A percentile compares a stretch with the other conserved stretches of the same genome.
phyloP scores from a whole-genome alignment of 1,140 invertebrate genomes.

The Formica selysi region DNA sequence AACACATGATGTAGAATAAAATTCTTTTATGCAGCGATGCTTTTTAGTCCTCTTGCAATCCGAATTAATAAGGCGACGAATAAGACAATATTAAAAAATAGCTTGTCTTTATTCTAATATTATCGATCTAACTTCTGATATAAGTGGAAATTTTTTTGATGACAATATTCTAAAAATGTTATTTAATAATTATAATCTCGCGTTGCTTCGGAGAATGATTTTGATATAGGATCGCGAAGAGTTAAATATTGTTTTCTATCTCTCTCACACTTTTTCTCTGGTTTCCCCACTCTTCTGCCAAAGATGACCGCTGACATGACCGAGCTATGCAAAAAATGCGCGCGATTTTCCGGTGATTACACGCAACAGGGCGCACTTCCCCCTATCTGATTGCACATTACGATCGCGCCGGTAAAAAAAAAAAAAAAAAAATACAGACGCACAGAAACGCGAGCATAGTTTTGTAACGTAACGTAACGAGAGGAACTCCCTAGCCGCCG shows the following conservation, averaged over 20 bases:
- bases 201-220: neutral
- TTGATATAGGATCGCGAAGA: neutral
- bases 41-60: neutral
- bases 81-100: neutral
- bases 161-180: neutral
- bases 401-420: constrained; percentile 15
- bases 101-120: neutral
- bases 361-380: constrained; percentile 27
- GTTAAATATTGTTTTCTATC: neutral
- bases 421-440: neutral
- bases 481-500: constrained; percentile 50
- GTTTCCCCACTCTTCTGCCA: constrained; percentile 18
- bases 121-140: neutral
- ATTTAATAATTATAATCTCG: neutral
- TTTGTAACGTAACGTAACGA: neutral
- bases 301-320: constrained; percentile 36
- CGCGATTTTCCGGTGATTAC: constrained; percentile 57
- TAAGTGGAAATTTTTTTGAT: neutral
- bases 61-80: neutral
- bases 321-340: constrained; percentile 49
- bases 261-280: neutral
- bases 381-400: constrained; percentile 24
- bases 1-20: neutral
- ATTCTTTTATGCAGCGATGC: too few species aligned
- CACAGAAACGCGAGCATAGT: neutral